phyloP scores from a whole-genome alignment of 2,797 vertebrate genomes.

The Brachymystax lenok region DNA sequence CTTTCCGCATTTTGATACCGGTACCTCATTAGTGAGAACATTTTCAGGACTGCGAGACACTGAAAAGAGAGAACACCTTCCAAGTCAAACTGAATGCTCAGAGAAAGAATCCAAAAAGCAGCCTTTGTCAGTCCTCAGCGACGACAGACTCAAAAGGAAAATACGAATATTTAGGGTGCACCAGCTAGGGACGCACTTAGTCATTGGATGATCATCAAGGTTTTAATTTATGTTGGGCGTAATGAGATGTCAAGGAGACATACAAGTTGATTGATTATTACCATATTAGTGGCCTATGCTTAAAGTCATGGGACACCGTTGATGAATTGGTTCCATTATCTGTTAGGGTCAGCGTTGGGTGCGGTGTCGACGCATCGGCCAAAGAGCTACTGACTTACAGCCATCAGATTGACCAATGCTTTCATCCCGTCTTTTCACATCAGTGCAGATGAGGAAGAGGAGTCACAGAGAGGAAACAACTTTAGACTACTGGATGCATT shows the following conservation, averaged over 20 bases:
- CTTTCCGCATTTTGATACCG: neutral
- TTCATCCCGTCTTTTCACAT: neutral
- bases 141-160: neutral
- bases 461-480: neutral
- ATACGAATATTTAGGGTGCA: neutral
- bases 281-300: neutral
- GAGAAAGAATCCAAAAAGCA: neutral
- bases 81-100: neutral
- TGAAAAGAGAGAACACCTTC: neutral
- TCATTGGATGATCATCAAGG: neutral
- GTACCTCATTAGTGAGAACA: neutral
- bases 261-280: conserved; percentile 16
- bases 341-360: conserved; percentile 10
- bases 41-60: neutral
- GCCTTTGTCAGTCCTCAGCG: neutral
- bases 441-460: neutral
- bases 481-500: neutral
- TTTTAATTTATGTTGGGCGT: conserved; percentile 1
- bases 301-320: conserved; percentile 13
- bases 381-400: neutral
- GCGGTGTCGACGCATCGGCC: neutral
- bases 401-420: neutral
- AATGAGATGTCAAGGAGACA: conserved; percentile 17
- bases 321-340: conserved; percentile 21
- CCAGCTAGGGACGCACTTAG: neutral